Evolutionary conservation across 2,797 vertebrate genomes (phyloP), one percentile per base, ranked within the genome.

Genomic region (Octomys mimax): DNA sequence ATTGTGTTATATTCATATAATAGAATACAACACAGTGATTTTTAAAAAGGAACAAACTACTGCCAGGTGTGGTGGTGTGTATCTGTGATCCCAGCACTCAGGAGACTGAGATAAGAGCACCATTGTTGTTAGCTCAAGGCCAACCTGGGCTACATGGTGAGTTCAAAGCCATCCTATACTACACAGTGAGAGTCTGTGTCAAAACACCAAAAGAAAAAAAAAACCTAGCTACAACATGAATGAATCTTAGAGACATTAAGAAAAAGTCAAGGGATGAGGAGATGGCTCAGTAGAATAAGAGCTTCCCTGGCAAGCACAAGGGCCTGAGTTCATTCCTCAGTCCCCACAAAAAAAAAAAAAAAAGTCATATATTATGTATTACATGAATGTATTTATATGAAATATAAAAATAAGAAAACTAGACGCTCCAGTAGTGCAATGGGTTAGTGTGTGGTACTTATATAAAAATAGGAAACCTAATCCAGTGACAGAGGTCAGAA

Each of bases 341-440:
- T 42, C 5, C 42, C 42, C 5, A 4, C 4, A 42, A 42, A 42
- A 42, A 42, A 42, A 64, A 83, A 59, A 83, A 21, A 85, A 64
- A 83, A 71, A 75, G 49, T 11, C 28, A 78, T 73, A 95, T 16
- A 94, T 61, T 73, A 62, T 5, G 22, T 89, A 64, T 7, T 87
- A 0, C 75, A 61, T 81, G 39, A 90, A 68, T 88, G 28, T 28
- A 75, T 62, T 84, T 85, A 59, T 24, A 84, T 77, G 59, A 92
- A 92, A 80, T 10, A 87, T 66, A 90, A 61, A 96, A 89, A 82
- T 31, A 81, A 28, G 6, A 90, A 92, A 73, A 93, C n/a, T n/a
- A 78, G 13, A 54, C 1, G 52, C 13, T 54, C 13, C 52, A 54
- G 52, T 54, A 13, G 52, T 54, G 52, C 52, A 54, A 54, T 54